Evolutionary conservation across 1,140 invertebrate genomes (phyloP).

Genomic region (Apis mellifera): DNA sequence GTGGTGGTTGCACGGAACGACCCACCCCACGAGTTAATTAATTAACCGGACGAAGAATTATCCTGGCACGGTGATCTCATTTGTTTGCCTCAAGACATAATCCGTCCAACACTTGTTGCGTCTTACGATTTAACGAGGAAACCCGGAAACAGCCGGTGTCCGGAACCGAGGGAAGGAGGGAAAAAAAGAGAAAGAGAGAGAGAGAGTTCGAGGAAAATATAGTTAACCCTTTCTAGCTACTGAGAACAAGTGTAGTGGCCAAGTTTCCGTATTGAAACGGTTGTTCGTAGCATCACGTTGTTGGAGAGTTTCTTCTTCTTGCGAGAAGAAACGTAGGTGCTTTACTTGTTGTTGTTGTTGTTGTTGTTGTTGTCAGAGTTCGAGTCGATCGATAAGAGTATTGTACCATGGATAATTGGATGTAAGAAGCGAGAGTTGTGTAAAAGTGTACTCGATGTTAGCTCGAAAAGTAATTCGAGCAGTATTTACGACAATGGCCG

Average conservation of each 20-base stretch:
- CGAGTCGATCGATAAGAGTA: too few species aligned
- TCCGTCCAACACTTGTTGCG: constrained; percentile 73
- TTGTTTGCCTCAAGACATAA: constrained; percentile 68
- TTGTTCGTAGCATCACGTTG: too few species aligned
- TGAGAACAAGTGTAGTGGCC: not conserved
- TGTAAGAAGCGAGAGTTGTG: too few species aligned
- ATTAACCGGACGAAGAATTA: constrained; percentile 45
- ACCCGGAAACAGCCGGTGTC: constrained; percentile 29
- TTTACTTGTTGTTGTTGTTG: too few species aligned
- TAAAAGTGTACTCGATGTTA: too few species aligned
- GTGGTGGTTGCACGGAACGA: not conserved
- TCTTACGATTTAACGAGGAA: constrained; percentile 54
- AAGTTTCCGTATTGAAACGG: too few species aligned
- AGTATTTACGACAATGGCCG: too few species aligned
- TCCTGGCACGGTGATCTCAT: constrained; percentile 44
- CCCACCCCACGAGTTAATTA: not conserved
- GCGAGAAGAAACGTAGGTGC: too few species aligned
- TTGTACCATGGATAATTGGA: too few species aligned
- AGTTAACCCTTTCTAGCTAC: not conserved
- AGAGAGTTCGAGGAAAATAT: not conserved
- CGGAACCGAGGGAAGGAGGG: not conserved
- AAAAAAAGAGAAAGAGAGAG: not conserved
- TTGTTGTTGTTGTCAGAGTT: too few species aligned
- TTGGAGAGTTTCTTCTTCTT: too few species aligned
- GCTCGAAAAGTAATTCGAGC: too few species aligned